These are phyloP conservation scores for Drosophila sucinea DNA, from an alignment of 1,140 invertebrate species.

Conservation along the genomic window DNA sequence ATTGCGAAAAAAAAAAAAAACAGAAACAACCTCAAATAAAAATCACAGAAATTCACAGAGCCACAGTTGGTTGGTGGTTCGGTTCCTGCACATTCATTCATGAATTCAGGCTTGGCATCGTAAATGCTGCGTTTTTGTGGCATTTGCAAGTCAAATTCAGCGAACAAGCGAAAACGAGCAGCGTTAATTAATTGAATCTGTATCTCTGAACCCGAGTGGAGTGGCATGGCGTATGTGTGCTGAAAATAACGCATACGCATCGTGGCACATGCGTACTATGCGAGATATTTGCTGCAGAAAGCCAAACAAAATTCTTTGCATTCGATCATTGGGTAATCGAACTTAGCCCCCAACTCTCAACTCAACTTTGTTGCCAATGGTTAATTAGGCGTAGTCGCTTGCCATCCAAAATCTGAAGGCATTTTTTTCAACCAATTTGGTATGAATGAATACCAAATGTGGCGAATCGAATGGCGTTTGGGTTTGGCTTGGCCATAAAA, in stretches of 20 bases:
- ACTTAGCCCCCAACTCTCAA: not conserved
- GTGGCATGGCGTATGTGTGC: no score
- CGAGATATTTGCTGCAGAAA: slow-evolving; percentile 16
- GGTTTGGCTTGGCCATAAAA: slow-evolving; percentile 9
- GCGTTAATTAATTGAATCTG: slow-evolving; percentile 62
- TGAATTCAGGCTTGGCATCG: slow-evolving; percentile 53
- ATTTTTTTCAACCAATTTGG: slow-evolving; percentile 66
- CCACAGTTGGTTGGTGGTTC: not conserved
- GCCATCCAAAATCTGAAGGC: slow-evolving; percentile 46
- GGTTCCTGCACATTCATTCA: slow-evolving; percentile 54
- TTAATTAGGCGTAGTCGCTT: slow-evolving; percentile 59
- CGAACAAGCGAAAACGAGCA: not conserved
- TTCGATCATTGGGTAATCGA: slow-evolving; percentile 57
- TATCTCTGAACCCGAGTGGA: no score
- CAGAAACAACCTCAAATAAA: not conserved
- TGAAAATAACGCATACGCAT: slow-evolving; percentile 64
- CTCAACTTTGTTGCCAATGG: slow-evolving; percentile 33
- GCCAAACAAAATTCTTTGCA: slow-evolving; percentile 38
- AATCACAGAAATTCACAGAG: not conserved
- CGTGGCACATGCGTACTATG: slow-evolving; percentile 46
- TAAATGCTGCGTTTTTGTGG: slow-evolving; percentile 45
- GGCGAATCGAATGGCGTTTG: slow-evolving; percentile 30
- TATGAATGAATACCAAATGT: slow-evolving; percentile 48
- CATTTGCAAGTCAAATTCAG: slow-evolving; percentile 62
- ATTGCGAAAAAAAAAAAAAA: slow-evolving; percentile 1